Evolutionary conservation across 1,140 invertebrate species (phyloP).

Genomic region (Ephestia elutella): DNA sequence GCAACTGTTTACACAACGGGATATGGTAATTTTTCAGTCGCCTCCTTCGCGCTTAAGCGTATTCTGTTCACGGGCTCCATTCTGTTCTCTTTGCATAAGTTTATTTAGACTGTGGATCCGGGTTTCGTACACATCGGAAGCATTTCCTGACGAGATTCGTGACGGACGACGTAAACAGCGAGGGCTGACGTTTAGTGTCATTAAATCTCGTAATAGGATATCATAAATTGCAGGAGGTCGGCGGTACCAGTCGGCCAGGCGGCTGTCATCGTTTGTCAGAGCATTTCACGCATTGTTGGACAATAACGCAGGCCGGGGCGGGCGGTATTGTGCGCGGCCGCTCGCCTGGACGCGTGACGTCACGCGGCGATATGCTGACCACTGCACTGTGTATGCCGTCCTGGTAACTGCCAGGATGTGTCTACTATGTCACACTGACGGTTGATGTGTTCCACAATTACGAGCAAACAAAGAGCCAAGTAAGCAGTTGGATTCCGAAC

Average conservation of each 20-base stretch:
- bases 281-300: constrained; percentile 72
- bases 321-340: constrained; percentile 44
- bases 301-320: constrained; percentile 56
- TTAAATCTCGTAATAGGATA: constrained; percentile 73
- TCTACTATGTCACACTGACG: constrained; percentile 29
- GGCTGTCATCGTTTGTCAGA: constrained; percentile 71
- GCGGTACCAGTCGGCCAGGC: constrained; percentile 47
- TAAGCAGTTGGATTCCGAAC: not conserved
- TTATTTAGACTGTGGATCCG: constrained; percentile 19
- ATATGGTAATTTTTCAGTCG: constrained; percentile 57
- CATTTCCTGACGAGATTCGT: constrained; percentile 19
- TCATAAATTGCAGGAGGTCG: constrained; percentile 69
- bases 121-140: constrained; percentile 22
- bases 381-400: constrained; percentile 28
- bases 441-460: not conserved
- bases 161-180: constrained; percentile 35
- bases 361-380: constrained; percentile 39
- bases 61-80: constrained; percentile 35
- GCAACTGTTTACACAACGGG: constrained; percentile 56
- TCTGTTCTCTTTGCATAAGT: constrained; percentile 29
- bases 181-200: constrained; percentile 49
- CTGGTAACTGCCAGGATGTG: constrained; percentile 22
- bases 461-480: not conserved
- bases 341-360: constrained; percentile 39
- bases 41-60: constrained; percentile 28